Evolutionary conservation across 2,888 invertebrate genomes (phyloP), one percentile per base, ranked within the genome.

Genomic region (Phyto melanocephala): DNA sequence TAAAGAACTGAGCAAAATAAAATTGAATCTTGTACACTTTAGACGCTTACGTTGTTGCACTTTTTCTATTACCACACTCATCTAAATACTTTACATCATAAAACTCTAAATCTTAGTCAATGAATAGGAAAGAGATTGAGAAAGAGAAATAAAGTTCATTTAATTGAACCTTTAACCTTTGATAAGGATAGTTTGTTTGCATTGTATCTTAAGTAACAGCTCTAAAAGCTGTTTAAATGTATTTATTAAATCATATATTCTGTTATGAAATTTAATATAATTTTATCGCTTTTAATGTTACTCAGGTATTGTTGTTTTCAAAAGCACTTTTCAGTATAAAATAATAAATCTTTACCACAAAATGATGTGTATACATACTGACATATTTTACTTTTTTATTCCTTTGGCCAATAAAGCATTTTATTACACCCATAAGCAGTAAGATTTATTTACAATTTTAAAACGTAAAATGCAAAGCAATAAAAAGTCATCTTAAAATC

Each of bases 111-210:
- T 52, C 4, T 20, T 20, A 40, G 13, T 40, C 28, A 40, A n/a
- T 11, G 40, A 15, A 60, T 17, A 6, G 15, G 45, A 8, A 63
- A 42, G 15, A 40, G 7, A 10, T 6, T 47, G 1, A 22, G 20
- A 42, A 7, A 45, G 17, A 45, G n/a, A 70, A 70, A 54, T 20
- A 1, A 24, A 45, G 67, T 52, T 15, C 22, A 35, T 22, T 15
- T 8, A 60, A 50, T 42, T 77, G 62, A 70, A 62, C 77, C n/a
- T 77, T 63, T 77, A 45, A 62, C 70, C 62, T 77, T 77, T 77
- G 33, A 5, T 52, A n/a, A 13, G 8, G 11, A 11, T 33, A 33
- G 15, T 42, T 63, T 28, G 22, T 42, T 63, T 28, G 11, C 22
- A 8, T 28, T 28, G 5, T 37, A 22, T 8, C 4, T 33, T 37